These are phyloP conservation scores for Turdus rufiventris DNA, from an alignment of 2,113 vertebrate genomes.

Conservation along the genomic window DNA sequence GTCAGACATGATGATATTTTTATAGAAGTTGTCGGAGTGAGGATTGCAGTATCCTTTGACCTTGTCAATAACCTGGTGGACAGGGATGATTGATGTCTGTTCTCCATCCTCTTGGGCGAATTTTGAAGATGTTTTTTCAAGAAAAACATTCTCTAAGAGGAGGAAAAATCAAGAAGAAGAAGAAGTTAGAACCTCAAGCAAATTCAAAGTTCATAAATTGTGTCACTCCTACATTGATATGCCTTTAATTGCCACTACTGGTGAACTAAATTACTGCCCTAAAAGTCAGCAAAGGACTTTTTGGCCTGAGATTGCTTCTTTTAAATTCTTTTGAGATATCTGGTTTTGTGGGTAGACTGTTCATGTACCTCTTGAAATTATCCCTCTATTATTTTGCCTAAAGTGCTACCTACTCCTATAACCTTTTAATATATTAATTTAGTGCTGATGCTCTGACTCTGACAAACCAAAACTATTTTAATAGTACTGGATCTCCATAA, in stretches of 20 bases:
- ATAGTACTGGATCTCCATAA: neutral
- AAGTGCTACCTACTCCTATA: neutral
- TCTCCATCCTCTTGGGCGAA: constrained; percentile 79
- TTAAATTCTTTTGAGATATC: neutral
- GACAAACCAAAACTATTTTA: neutral
- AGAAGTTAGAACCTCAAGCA: constrained; percentile 26
- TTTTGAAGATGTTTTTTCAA: constrained; percentile 79
- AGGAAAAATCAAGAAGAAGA: constrained; percentile 49
- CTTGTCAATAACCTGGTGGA: constrained; percentile 93
- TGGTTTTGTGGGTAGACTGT: neutral
- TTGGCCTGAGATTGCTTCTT: neutral
- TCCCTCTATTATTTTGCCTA: neutral
- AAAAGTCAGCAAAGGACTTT: neutral
- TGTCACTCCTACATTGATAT: neutral
- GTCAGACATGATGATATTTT: constrained; percentile 94
- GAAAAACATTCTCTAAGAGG: constrained; percentile 78
- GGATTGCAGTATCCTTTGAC: constrained; percentile 90
- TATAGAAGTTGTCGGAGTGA: constrained; percentile 93
- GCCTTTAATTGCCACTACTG: neutral
- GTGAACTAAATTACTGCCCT: neutral
- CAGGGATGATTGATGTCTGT: constrained; percentile 87
- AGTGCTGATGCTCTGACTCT: neutral
- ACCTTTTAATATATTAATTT: neutral
- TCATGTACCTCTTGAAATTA: neutral
- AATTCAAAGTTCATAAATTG: neutral